Evolutionary conservation across 2,888 invertebrate genomes (phyloP), one percentile per base, ranked within the genome.

Genomic region (Lomographa bimaculata): DNA sequence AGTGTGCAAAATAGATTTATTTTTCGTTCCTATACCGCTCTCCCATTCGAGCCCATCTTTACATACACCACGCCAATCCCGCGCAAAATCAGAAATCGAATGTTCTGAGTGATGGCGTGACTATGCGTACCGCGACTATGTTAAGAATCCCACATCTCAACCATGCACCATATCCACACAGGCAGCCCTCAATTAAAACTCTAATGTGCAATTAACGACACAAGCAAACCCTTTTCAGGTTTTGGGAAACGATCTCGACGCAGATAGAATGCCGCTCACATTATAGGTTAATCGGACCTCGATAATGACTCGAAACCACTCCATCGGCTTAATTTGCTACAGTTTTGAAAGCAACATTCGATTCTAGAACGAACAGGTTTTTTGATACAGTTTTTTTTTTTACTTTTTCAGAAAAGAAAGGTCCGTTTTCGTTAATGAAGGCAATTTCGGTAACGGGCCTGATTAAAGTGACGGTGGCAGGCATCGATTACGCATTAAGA

Each of bases 361-460:
- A 66, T 74, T 71, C 64, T 73, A 72, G 70, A 60, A 42, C 24
- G 46, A 76, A 74, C 70, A 48, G 75, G 76, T 73, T 68, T 58
- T 59, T 61, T 73, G 75, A 71, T 78, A 77, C 74, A 74, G 68
- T 71, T 77, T 66, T 64, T 35, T 37, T 35, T 33, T 38, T 26
- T 30, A 5, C 21, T 34, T 54, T 54, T 46, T 37, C 48, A 44
- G 51, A 56, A 66, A 72, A 69, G 71, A 74, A 74, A 71, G 74
- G 62, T 56, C 51, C 60, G 57, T 55, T 66, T 71, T 69, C 32
- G 69, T 69, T 79, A 81, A 82, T 82, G 64, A 79, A 71, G 67
- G 76, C 63, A 79, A 79, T 81, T 83, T 77, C 51, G 67, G 65
- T 65, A 67, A 75, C 71, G 71, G 72, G 64, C 41, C 65, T 73